Percentiles rank a stretch among this genome's conserved stretches.
Conservation (phyloP, 2,797 vertebrate genomes). For the Oryzias dopingdopingensis region DNA sequence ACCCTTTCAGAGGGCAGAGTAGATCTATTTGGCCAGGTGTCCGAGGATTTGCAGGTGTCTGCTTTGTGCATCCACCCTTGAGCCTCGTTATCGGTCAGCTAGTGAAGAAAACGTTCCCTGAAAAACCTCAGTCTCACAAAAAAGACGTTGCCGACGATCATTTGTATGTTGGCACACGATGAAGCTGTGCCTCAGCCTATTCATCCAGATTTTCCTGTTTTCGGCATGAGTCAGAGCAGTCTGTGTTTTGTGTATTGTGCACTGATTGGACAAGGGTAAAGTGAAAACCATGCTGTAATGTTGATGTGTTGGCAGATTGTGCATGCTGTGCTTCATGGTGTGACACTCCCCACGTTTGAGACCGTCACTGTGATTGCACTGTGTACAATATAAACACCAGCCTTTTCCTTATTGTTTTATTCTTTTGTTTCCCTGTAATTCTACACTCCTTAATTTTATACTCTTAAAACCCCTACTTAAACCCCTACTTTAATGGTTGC, state of each 20-base stretch:
- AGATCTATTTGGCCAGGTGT: conserved; percentile 8
- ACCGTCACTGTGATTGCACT: conserved; percentile 1
- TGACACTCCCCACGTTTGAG: conserved; percentile 9
- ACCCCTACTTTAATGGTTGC: conserved; percentile 27
- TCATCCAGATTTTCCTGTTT: conserved; percentile 40
- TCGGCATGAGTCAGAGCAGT: conserved; percentile 7
- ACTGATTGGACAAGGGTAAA: conserved; percentile 11
- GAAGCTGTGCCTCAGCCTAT: conserved; percentile 1
- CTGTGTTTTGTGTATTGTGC: conserved; percentile 2
- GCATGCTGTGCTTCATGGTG: background rate
- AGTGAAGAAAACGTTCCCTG: conserved; percentile 28
- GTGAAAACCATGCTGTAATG: conserved; percentile 4
- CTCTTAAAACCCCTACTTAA: background rate
- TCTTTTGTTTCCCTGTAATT: conserved; percentile 3
- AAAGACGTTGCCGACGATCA: conserved; percentile 32
- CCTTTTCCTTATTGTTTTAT: conserved; percentile 1
- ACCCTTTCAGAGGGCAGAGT: too few species aligned
- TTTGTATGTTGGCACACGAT: conserved; percentile 19
- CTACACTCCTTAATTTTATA: conserved; percentile 3
- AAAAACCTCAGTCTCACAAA: conserved; percentile 23
- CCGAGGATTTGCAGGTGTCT: conserved; percentile 14
- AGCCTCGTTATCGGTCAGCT: conserved; percentile 44
- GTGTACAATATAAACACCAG: background rate
- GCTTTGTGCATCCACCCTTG: conserved; percentile 31
- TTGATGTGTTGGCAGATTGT: conserved; percentile 10